These are phyloP conservation scores for Crenichthys baileyi DNA, from an alignment of 2,797 vertebrate genomes.

Conservation along the genomic window DNA sequence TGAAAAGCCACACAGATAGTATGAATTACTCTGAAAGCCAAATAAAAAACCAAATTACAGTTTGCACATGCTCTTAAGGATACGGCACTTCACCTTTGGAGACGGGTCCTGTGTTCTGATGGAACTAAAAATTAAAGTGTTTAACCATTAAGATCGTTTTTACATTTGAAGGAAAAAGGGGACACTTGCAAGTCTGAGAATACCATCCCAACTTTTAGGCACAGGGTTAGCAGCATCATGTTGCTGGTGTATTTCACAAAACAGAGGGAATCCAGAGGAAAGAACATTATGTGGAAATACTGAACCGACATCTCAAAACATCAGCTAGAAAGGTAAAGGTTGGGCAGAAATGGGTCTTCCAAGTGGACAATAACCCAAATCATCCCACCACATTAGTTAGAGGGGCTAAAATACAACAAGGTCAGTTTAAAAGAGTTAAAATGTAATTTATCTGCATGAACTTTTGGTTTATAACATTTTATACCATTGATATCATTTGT, in stretches of 20 bases:
- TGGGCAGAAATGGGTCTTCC: background rate
- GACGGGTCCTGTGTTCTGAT: too few species aligned
- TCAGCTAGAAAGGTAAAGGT: background rate
- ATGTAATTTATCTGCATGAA: background rate
- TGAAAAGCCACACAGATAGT: background rate
- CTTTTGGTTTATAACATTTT: background rate
- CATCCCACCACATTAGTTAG: background rate
- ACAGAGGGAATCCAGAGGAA: background rate
- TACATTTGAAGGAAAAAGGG: too few species aligned
- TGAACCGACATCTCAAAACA: background rate
- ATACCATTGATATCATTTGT: background rate
- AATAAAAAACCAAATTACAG: too few species aligned
- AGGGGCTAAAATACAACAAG: too few species aligned
- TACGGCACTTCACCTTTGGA: too few species aligned
- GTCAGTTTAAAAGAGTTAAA: too few species aligned
- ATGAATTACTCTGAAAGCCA: background rate
- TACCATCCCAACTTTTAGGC: too few species aligned
- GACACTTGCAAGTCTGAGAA: too few species aligned
- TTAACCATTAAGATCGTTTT: too few species aligned
- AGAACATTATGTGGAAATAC: background rate
- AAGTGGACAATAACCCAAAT: background rate
- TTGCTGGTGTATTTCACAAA: background rate
- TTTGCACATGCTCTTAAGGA: too few species aligned
- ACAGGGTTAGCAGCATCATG: too few species aligned
- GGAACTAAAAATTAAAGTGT: too few species aligned